Evolutionary conservation across 2,888 invertebrate genomes (phyloP), one percentile per base, ranked within the genome.

Genomic region (Polyploca ridens): DNA sequence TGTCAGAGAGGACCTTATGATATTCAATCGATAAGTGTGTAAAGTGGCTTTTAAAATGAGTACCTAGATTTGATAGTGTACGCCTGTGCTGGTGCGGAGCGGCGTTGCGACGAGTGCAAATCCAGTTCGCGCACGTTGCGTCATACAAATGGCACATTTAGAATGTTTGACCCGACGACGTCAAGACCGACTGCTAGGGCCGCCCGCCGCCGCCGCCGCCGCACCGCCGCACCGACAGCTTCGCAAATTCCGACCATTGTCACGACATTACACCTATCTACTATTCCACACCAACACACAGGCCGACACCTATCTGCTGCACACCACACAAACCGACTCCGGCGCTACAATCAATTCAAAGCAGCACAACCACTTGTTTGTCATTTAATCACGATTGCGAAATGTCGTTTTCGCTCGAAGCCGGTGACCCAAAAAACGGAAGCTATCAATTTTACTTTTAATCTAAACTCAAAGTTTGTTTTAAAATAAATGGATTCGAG

Each of bases 71-170:
- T 5, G 54, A 19, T 54, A 46, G n/a, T 54, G 41, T 19, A 79
- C 74, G 84, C 83, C 83, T 76, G 76, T 76, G 77, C 82, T 27
- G 27, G 27, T 27, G 27, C 27, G 27, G 27, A 27, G 27, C 27
- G 27, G 78, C 83, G 87, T 83, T 83, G 81, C 83, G 90, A 90
- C 89, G 90, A 90, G 89, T 89, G 89, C 88, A 89, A 90, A 89
- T 90, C 90, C 89, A 90, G 89, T 90, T 84, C 77, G 86, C 79
- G 81, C 77, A 83, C 81, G 85, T 91, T 91, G 89, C 91, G 90
- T 91, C 91, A 90, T 88, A 86, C 88, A 87, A 85, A 85, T 86
- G 84, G 82, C 86, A 84, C 87, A 87, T 87, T 90, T 91, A 91
- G 90, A 91, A 91, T 90, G 91, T 89, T 90, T 90, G 90, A 90